Evolutionary conservation across 2,888 invertebrate genomes (phyloP), one percentile per base, ranked within the genome.

Genomic region (Drosophila nr. fundita): DNA sequence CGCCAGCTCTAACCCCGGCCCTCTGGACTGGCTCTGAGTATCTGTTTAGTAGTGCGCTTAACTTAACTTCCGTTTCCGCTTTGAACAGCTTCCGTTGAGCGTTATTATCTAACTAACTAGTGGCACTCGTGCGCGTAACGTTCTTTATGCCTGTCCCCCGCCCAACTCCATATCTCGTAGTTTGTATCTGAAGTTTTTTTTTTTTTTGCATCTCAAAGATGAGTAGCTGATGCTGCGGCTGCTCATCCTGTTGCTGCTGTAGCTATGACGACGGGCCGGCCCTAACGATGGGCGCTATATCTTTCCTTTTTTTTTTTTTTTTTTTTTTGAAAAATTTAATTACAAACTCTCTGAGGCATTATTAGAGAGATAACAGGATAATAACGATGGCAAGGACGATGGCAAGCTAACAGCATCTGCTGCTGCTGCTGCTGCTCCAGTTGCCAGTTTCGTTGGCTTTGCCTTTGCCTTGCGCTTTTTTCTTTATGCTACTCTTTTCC

Each of bases 331-430:
- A 90, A 87, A 87, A 90, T 87, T 87, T 87, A 87, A 90, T 87
- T 87, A 87, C 87, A 87, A 90, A 90, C 87, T 87, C 87, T 87
- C 89, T 90, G 85, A 89, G 89, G 90, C 87, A 90, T 87, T 87
- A 87, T 87, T 90, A 90, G 90, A 80, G 85, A 90, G 87, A 87
- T 87, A 90, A 87, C 90, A 90, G 87, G 87, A 90, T 89, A 87
- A 90, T 87, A 87, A 90, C 90, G 89, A 82, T 73, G 86, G 89
- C 90, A 85, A 85, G 85, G 90, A 85, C 85, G 90, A 90, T 90
- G 90, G 75, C 54, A 54, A 67, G 70, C 72, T 36, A 66, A 48
- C 59, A 72, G 67, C 71, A 55, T 53, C 40, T 65, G 65, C 62
- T 42, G 40, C 45, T 58, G 65, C 58, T 30, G 54, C 81, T 87